These are phyloP conservation scores for Corapipo altera DNA, from an alignment of 2,113 vertebrate genomes.

Conservation along the genomic window DNA sequence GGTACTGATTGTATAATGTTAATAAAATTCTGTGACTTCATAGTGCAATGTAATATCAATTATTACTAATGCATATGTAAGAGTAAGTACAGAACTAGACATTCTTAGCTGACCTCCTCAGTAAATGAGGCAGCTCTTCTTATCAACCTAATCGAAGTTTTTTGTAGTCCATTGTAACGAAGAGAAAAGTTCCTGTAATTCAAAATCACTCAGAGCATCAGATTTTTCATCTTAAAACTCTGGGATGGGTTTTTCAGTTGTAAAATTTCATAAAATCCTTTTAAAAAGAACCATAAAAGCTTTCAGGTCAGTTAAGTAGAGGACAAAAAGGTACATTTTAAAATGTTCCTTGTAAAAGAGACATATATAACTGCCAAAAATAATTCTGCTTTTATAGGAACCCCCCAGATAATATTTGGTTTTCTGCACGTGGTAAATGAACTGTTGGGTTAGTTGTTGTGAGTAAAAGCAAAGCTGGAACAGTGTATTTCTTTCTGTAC, in stretches of 20 bases:
- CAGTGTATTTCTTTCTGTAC: background rate
- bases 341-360: background rate
- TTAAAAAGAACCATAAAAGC: background rate
- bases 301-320: background rate
- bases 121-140: background rate
- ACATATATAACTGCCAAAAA: background rate
- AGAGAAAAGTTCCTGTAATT: background rate
- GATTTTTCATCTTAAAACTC: background rate
- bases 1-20: background rate
- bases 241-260: background rate
- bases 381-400: background rate
- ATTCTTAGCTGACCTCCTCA: background rate
- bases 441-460: background rate
- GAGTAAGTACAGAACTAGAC: background rate
- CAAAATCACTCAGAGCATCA: background rate
- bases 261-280: constrained; percentile 3
- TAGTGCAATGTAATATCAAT: background rate
- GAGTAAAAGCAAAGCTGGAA: background rate
- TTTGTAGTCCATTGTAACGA: background rate
- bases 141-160: background rate
- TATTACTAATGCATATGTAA: background rate
- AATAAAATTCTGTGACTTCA: background rate
- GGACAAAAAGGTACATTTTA: background rate
- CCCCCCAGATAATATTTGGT: background rate
- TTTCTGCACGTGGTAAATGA: background rate